These are phyloP conservation scores for Xanthia icteritia DNA, from an alignment of 2,888 invertebrate species.

Conservation along the genomic window DNA sequence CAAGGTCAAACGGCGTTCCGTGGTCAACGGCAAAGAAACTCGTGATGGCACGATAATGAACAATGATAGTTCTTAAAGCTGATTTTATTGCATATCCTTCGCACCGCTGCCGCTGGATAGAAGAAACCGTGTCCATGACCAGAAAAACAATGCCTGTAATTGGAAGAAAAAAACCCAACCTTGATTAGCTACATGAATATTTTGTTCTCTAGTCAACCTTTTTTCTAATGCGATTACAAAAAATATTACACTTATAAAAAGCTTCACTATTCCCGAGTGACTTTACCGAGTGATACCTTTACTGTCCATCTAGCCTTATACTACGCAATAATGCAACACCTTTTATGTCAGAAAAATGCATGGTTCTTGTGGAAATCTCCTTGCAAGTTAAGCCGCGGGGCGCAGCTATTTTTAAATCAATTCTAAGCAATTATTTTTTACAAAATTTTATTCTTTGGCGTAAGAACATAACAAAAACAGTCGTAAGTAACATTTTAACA, in stretches of 20 bases:
- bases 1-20: slow-evolving; percentile 32
- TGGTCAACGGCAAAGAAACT: slow-evolving; percentile 20
- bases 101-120: neutral
- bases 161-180: neutral
- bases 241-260: neutral
- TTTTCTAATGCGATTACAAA: neutral
- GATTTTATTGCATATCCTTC: slow-evolving; percentile 2
- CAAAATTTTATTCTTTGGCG: slow-evolving; percentile 60
- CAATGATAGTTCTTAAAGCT: slow-evolving; percentile 25
- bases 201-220: slow-evolving; percentile 2
- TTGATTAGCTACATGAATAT: neutral
- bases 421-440: slow-evolving; percentile 40
- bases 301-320: neutral
- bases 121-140: slow-evolving; percentile 4
- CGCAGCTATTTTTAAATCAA: slow-evolving; percentile 15
- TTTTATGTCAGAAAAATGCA: neutral
- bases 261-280: neutral
- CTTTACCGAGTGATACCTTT: neutral
- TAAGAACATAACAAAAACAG: slow-evolving; percentile 74
- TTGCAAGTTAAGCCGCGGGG: neutral
- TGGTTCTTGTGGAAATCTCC: neutral
- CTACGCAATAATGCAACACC: neutral
- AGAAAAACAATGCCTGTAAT: slow-evolving; percentile 2
- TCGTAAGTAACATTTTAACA: slow-evolving; percentile 72
- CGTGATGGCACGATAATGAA: slow-evolving; percentile 13